These are phyloP conservation scores for Carcina quercana DNA, from an alignment of 2,888 invertebrate genomes.

Conservation along the genomic window DNA sequence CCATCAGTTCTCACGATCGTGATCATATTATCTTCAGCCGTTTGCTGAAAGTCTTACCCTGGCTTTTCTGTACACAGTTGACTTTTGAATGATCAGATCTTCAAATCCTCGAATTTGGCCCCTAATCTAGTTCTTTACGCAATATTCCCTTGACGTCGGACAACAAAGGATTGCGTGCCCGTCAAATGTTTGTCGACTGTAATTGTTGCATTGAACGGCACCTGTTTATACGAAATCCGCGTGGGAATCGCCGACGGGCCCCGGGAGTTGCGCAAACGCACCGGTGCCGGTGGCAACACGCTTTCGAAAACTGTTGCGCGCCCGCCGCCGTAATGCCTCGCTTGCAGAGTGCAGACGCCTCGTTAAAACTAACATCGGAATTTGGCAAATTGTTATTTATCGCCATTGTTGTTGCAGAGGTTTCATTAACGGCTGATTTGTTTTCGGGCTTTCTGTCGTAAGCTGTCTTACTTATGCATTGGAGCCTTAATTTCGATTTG, in stretches of 20 bases:
- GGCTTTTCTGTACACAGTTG: too few relatives aligned
- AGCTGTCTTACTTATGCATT: background rate
- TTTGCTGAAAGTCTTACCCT: too few relatives aligned
- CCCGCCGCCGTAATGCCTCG: slow-evolving; percentile 24
- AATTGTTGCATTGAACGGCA: slow-evolving; percentile 50
- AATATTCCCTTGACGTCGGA: background rate
- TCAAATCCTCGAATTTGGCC: too few relatives aligned
- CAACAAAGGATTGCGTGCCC: background rate
- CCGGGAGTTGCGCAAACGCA: slow-evolving; percentile 52
- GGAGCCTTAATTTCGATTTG: background rate
- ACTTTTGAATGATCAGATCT: too few relatives aligned
- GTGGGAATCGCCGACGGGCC: slow-evolving; percentile 56
- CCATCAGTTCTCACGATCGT: too few relatives aligned
- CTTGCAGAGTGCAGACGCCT: slow-evolving; percentile 14
- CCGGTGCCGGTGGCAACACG: slow-evolving; percentile 14
- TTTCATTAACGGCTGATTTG: slow-evolving; percentile 15
- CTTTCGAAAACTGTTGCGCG: slow-evolving; percentile 36
- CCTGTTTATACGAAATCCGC: slow-evolving; percentile 68
- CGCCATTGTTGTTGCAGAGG: slow-evolving; percentile 12
- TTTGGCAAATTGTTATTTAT: background rate
- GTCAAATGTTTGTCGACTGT: slow-evolving; percentile 34
- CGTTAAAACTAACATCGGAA: too few relatives aligned
- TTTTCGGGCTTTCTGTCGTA: slow-evolving; percentile 15
- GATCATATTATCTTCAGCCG: too few relatives aligned
- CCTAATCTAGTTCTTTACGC: too few relatives aligned